phyloP scores from a whole-genome alignment of 1,140 invertebrate genomes.

The Scylla paramamosain region DNA sequence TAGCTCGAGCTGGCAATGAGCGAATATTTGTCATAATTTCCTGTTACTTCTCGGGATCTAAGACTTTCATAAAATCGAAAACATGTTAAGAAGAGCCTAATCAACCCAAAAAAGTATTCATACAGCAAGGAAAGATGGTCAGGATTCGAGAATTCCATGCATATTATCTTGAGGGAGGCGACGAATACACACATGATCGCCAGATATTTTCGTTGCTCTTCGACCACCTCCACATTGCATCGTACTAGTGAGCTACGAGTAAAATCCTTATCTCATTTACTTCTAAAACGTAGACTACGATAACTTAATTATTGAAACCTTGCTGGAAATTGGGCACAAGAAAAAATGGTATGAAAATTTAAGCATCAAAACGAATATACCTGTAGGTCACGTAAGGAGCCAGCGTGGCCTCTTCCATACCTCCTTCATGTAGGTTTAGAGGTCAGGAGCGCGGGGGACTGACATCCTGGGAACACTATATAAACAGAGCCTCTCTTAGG shows the following conservation, averaged over 20 bases:
- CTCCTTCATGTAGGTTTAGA: not conserved
- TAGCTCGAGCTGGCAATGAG: not conserved
- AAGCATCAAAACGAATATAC: not conserved
- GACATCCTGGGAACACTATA: constrained; percentile 12
- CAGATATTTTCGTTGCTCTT: not conserved
- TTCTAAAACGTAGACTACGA: too few relatives aligned
- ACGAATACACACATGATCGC: not conserved
- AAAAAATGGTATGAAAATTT: too few relatives aligned
- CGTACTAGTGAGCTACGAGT: not conserved
- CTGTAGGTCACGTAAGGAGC: not conserved
- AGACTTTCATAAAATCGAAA: too few relatives aligned
- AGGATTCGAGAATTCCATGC: not conserved
- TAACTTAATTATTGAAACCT: too few relatives aligned
- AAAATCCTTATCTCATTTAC: too few relatives aligned
- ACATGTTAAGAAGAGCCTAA: too few relatives aligned
- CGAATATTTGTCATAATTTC: not conserved
- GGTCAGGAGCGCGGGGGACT: not conserved
- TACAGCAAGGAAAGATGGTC: not conserved
- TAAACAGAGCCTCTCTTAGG: not conserved
- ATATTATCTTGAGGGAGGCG: not conserved
- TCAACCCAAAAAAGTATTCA: too few relatives aligned
- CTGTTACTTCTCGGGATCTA: not conserved
- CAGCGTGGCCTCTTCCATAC: not conserved
- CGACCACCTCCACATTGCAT: not conserved
- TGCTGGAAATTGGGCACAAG: too few relatives aligned